phyloP scores from a whole-genome alignment of 2,797 vertebrate genomes.

The Urophycis tenuis region DNA sequence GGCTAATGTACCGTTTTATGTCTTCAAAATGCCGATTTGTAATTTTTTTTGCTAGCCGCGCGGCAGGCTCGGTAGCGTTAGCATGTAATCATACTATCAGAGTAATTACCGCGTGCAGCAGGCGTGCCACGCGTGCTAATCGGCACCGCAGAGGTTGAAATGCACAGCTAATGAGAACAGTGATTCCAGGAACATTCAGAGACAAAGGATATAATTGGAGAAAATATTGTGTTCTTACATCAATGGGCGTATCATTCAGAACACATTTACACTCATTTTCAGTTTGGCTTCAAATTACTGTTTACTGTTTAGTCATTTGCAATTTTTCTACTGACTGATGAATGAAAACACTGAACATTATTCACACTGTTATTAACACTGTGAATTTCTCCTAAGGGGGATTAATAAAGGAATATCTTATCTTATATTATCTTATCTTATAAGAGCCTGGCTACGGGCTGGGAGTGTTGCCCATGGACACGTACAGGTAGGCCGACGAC shows the following conservation, averaged over 20 bases:
- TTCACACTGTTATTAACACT: too few relatives aligned
- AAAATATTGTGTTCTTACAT: neutral
- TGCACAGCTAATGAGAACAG: conserved; percentile 19
- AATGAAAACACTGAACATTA: too few relatives aligned
- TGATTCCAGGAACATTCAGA: conserved; percentile 16
- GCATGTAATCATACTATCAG: conserved; percentile 24
- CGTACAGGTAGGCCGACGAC: neutral
- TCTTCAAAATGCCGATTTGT: neutral
- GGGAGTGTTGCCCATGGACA: neutral
- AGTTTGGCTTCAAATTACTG: neutral
- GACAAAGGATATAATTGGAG: conserved; percentile 16
- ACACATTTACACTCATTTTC: neutral
- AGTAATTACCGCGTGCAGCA: conserved; percentile 24
- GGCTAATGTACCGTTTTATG: neutral
- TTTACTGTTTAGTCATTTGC: neutral
- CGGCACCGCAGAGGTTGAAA: conserved; percentile 13
- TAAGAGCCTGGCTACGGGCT: too few relatives aligned
- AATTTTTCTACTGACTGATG: neutral
- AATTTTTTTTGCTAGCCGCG: neutral
- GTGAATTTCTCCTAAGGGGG: too few relatives aligned
- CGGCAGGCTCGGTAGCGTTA: neutral
- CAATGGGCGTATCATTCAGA: conserved; percentile 26
- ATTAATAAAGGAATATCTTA: too few relatives aligned
- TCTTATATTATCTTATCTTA: too few relatives aligned
- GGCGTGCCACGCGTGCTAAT: conserved; percentile 12